Evolutionary conservation across 2,797 vertebrate species (phyloP).

Genomic region (Catharus ustulatus): DNA sequence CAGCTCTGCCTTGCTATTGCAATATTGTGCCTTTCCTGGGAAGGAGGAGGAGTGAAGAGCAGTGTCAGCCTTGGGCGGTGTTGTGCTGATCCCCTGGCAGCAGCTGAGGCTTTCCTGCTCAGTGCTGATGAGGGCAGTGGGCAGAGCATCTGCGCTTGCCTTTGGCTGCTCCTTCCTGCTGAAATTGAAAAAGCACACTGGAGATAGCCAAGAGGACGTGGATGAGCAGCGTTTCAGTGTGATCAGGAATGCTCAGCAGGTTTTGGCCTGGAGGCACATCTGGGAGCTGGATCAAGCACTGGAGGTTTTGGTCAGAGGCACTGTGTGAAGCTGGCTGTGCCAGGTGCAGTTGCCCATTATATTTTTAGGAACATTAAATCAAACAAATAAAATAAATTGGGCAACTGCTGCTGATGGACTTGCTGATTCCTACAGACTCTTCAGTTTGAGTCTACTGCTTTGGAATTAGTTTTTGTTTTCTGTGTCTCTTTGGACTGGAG

Average conservation of each 20-base stretch:
- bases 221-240: too few relatives aligned
- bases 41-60: background rate
- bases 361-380: background rate
- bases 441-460: background rate
- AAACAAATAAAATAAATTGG: background rate
- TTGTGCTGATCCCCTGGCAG: background rate
- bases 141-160: background rate
- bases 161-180: background rate
- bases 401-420: background rate
- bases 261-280: background rate
- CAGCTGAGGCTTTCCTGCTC: too few relatives aligned
- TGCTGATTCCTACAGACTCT: background rate
- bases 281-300: background rate
- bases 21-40: background rate
- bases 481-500: background rate
- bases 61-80: rapidly evolving
- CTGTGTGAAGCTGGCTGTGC: background rate
- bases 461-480: background rate
- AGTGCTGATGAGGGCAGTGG: background rate
- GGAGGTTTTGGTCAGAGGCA: background rate
- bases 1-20: background rate
- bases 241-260: background rate
- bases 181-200: background rate
- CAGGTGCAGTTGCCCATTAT: rapidly evolving
- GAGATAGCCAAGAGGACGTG: background rate